Evolutionary conservation across 2,888 invertebrate species (phyloP), one percentile per base, ranked within the genome.

Genomic region (Phrixothrix hirtus): DNA sequence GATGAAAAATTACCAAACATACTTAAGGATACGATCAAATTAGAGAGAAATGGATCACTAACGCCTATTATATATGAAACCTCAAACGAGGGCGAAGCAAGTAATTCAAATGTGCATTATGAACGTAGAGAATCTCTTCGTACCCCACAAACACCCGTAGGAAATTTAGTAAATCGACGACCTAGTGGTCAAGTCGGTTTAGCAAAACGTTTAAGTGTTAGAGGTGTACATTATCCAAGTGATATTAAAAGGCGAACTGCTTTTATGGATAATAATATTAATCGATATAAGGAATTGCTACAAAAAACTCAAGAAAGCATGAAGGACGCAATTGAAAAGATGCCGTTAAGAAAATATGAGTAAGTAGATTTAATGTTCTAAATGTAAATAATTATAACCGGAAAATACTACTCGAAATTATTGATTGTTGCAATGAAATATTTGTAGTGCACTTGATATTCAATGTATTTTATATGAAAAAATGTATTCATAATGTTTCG

Each of bases 281-380:
- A 83, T 13, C 81, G 83, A 65, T 87, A 85, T 66, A 81, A 83
- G 60, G 80, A 85, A 67, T 83, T 83, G 79, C 71, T 85, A 43
- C 82, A 81, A 66, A 79, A 81, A n/a, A 87, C 88, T 4, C 79
- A 91, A 68, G 81, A 84, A 5, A 87, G 88, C 68, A 90, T 93
- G 88, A 83, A 86, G 41, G 81, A 85, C 25, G 88, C 89, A 59
- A 87, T 93, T 58, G 86, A 90, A 61, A 84, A 86, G 61, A 89
- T 93, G 87, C 87, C 89, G n/a, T 83, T 89, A 56, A 88, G 89
- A 51, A 89, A 89, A 71, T 83, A 83, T 75, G 83, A 85, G 86
- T 87, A 74, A 80, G 82, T 75, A 35, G 35, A 27, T 13, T 16
- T 25, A 17, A 4, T 13, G 10, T 12, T n/a, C n/a, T n/a, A n/a